Conservation (phyloP, 2,797 vertebrate species). For the Nannoperca obscura region DNA sequence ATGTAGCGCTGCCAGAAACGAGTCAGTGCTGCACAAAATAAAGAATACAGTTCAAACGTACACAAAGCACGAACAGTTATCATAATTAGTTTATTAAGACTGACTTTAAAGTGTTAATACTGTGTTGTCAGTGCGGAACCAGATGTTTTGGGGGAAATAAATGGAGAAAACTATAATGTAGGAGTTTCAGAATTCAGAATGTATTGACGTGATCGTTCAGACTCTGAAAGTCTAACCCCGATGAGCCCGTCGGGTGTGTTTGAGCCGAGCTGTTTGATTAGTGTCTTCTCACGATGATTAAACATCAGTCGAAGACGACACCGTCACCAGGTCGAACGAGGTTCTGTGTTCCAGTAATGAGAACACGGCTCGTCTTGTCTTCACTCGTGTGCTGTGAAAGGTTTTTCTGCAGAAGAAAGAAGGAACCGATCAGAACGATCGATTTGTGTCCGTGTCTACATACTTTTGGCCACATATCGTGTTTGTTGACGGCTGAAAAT, state of each 20-base stretch:
- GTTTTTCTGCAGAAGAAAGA: not conserved
- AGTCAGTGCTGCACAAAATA: too few relatives aligned
- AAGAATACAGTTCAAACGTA: too few relatives aligned
- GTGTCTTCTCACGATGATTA: not conserved
- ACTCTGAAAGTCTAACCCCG: too few relatives aligned
- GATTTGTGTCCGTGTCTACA: too few relatives aligned
- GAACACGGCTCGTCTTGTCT: not conserved
- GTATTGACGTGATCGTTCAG: not conserved
- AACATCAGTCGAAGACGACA: not conserved
- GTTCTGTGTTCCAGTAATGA: not conserved
- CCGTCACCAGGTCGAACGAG: not conserved
- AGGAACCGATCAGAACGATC: not conserved
- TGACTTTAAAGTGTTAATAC: too few relatives aligned
- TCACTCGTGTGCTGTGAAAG: not conserved
- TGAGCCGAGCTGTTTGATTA: not conserved
- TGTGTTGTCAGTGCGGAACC: not conserved
- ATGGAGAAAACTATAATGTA: too few relatives aligned
- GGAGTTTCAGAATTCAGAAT: too few relatives aligned
- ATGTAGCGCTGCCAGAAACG: too few relatives aligned
- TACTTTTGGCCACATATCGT: too few relatives aligned
- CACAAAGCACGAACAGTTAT: too few relatives aligned
- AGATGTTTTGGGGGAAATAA: not conserved
- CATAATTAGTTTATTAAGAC: too few relatives aligned
- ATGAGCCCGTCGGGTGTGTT: not conserved
- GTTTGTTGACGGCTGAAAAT: too few relatives aligned